Base-by-base conservation (phyloP, 2,888 invertebrate genomes). In the Dichetophora obliterata region DNA sequence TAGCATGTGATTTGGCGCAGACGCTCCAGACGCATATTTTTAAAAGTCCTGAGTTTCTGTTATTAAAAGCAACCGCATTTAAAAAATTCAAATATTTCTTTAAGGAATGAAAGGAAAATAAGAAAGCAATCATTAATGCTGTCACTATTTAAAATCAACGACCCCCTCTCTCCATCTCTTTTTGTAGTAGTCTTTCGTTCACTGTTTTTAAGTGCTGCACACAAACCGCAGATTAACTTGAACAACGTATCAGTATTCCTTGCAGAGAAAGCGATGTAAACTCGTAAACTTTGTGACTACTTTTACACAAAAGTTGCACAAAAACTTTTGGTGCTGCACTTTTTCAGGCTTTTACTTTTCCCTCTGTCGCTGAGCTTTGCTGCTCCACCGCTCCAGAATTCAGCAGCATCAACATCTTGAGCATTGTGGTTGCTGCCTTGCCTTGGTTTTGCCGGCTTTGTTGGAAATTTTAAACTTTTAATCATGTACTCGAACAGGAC, bases 401-500 rank as follows among this genome's bases (percentile, higher is more conserved):
- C 6, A 16, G 43, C 43, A 43, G 2, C 37, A 52, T 31, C 5
- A 11, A n/a, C 3, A 19, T 71, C 57, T 37, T 31, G n/a, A n/a
- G 11, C 27, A 43, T 66, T 66, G 37, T n/a, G 50, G 43, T 27
- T 24, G 68, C 6, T 52, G 34, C 27, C 43, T 37, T 24, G 14
- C 27, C 34, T 31, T 54, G 16, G 69, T 54, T 70, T 52, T 37
- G 22, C 50, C 37, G n/a, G 59, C 37, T 71, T 69, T 69, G 69
- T 54, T 50, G 31, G 54, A 54, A 52, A 50, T 69, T 71, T 57
- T 31, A 37, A 71, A 71, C 11, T 71, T 71, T 71, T 71, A 71
- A 71, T 71, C 71, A 71, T 71, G 59, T 22, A 57, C 57, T 71
- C 71, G 57, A 57, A 54, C 34, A 57, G 69, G 27, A 72, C 37